Evolutionary conservation across 2,797 vertebrate genomes (phyloP), one percentile per base, ranked within the genome.

Genomic region (Chrysocyon brachyurus): DNA sequence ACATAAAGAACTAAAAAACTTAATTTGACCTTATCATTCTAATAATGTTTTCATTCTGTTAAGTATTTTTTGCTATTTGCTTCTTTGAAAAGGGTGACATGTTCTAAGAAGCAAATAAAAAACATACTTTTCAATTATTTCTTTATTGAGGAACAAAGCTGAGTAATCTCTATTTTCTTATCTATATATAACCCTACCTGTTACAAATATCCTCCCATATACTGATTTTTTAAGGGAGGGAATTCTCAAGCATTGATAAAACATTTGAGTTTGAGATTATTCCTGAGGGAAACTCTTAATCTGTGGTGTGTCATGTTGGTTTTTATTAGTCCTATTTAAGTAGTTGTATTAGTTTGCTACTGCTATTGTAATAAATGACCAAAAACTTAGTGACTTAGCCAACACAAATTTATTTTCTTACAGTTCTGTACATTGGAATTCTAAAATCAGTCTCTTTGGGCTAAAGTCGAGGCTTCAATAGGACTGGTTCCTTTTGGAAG

Each of bases 71-170:
- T 59, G 36, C 3, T 2, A 22, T 72, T 72, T 72, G 9, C 36
- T 93, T 87, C 63, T 93, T 61, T 68, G 36, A 54, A 12, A 77
- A 63, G 31, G n/a, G 2, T 64, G 14, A 64, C 24, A 36, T 49
- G 12, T 28, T 52, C 31, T 57, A 56, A 88, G 24, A 68, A 16
- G 33, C 79, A 49, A 79, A 83, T 72, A 75, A 91, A 73, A 94
- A 59, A 12, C 15, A 75, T n/a, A 61, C 22, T 68, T 72, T 36
- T 40, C 22, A 79, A 17, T 92, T 61, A 70, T 63, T 90, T 90
- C 46, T 66, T 87, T 94, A n/a, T 31, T 57, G 12, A 97, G 79
- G 36, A 91, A 84, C 52, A 86, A 93, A 49, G 28, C 3, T 57
- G 87, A n/a, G 12, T 9, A 31, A 57, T 82, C 54, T 16, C 16